Percentiles rank a stretch among this genome's conserved stretches.
These are phyloP conservation scores for Electrona antarctica DNA, from an alignment of 2,113 vertebrate species.

Conservation along the genomic window DNA sequence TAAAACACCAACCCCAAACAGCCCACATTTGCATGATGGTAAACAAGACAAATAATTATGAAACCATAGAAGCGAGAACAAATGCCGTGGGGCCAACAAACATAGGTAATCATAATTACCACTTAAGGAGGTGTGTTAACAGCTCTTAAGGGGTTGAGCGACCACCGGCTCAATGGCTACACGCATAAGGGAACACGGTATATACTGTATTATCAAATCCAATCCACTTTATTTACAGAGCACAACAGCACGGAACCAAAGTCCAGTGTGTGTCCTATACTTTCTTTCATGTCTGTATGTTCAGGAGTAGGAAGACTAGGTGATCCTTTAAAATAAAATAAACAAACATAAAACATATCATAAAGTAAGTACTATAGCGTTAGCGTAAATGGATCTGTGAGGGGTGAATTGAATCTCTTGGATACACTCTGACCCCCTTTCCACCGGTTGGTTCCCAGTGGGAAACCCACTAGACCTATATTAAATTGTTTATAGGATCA, in stretches of 20 bases:
- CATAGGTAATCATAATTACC: slow-evolving; percentile 58
- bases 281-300: too few species aligned
- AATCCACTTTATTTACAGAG: not conserved
- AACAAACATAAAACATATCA: not conserved
- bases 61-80: slow-evolving; percentile 40
- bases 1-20: slow-evolving; percentile 19
- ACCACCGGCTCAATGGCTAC: slow-evolving; percentile 43
- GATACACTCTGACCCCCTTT: too few species aligned
- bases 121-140: slow-evolving; percentile 40
- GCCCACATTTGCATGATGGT: slow-evolving; percentile 34
- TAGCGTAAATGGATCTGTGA: too few species aligned
- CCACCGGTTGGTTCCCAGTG: too few species aligned
- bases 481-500: too few species aligned
- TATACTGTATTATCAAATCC: too few species aligned
- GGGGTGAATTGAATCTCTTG: not conserved
- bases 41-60: slow-evolving; percentile 40
- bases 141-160: slow-evolving; percentile 46
- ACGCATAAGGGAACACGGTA: slow-evolving; percentile 46
- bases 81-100: slow-evolving; percentile 49
- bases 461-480: too few species aligned
- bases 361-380: not conserved
- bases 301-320: too few species aligned
- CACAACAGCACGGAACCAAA: not conserved
- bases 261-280: too few species aligned
- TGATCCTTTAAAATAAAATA: not conserved